Evolutionary conservation across 2,113 vertebrate genomes (phyloP).

Genomic region (Actinemys pallida): DNA sequence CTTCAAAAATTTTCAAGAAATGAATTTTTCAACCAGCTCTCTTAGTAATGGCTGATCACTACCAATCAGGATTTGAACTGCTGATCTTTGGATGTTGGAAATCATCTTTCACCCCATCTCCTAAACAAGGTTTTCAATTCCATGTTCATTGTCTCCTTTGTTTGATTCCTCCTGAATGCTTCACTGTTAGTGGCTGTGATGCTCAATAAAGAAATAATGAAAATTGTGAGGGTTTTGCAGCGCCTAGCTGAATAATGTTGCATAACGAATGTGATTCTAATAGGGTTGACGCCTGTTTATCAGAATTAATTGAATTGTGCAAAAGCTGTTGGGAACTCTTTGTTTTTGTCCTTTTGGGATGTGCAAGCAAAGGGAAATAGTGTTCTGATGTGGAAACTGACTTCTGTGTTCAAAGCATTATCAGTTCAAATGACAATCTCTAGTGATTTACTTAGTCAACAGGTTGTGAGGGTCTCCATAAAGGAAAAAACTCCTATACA

Average conservation of each 20-base stretch:
- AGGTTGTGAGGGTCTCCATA: neutral
- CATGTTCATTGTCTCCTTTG: slow-evolving; percentile 19
- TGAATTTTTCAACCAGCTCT: neutral
- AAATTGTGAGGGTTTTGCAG: neutral
- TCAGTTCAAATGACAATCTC: neutral
- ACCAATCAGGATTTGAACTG: neutral
- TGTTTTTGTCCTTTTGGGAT: neutral
- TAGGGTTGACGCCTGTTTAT: neutral
- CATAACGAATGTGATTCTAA: neutral
- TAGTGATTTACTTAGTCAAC: neutral
- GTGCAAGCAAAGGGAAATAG: neutral
- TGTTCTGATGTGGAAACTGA: neutral
- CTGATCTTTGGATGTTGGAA: accelerated
- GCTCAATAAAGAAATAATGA: neutral
- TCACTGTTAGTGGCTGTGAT: neutral
- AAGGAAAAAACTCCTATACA: neutral
- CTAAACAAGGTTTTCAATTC: slow-evolving; percentile 16
- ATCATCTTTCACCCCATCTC: neutral
- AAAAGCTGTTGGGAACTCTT: neutral
- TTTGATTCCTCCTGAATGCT: neutral
- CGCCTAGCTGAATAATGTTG: neutral
- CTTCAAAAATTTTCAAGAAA: accelerated
- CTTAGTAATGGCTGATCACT: neutral
- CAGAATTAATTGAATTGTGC: neutral
- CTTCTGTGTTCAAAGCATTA: neutral